Conservation (phyloP, 2,888 invertebrate genomes). For the Acronicta aceris region DNA sequence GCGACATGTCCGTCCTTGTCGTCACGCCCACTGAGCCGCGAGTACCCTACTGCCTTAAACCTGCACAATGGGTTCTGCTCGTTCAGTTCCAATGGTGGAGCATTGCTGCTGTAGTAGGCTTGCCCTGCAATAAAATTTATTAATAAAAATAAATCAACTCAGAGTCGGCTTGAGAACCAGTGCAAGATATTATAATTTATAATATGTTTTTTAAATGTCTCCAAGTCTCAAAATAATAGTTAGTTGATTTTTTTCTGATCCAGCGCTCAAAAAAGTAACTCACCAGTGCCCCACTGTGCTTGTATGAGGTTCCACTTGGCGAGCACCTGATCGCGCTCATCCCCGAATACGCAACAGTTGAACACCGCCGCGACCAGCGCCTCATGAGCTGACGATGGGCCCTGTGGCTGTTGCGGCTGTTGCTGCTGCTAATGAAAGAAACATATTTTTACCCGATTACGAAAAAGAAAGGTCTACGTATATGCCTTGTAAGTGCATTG, state of each 20-base stretch:
- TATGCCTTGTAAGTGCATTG: no score
- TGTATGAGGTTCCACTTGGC: slow-evolving; percentile 98
- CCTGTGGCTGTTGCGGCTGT: slow-evolving; percentile 86
- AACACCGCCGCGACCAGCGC: slow-evolving; percentile 93
- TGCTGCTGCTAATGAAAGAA: slow-evolving; percentile 39
- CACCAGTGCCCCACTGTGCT: slow-evolving; percentile 95
- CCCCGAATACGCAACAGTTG: slow-evolving; percentile 96
- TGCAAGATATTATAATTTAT: no score
- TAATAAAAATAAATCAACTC: background rate
- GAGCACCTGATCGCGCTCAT: slow-evolving; percentile 97
- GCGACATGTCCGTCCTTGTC: slow-evolving; percentile 97
- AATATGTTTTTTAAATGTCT: no score
- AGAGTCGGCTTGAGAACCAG: no score
- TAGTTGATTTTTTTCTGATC: no score
- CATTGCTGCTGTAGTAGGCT: slow-evolving; percentile 93
- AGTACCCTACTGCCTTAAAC: slow-evolving; percentile 98
- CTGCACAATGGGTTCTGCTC: slow-evolving; percentile 97
- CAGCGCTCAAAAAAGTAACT: slow-evolving; percentile 47
- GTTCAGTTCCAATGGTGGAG: slow-evolving; percentile 94
- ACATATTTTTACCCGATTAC: no score
- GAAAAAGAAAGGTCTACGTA: no score
- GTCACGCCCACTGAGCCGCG: slow-evolving; percentile 94
- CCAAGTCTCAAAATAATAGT: no score
- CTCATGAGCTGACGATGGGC: slow-evolving; percentile 90
- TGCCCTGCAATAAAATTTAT: slow-evolving; percentile 87